phyloP scores from a whole-genome alignment of 2,797 vertebrate species.

The Phataginus tetradactyla region DNA sequence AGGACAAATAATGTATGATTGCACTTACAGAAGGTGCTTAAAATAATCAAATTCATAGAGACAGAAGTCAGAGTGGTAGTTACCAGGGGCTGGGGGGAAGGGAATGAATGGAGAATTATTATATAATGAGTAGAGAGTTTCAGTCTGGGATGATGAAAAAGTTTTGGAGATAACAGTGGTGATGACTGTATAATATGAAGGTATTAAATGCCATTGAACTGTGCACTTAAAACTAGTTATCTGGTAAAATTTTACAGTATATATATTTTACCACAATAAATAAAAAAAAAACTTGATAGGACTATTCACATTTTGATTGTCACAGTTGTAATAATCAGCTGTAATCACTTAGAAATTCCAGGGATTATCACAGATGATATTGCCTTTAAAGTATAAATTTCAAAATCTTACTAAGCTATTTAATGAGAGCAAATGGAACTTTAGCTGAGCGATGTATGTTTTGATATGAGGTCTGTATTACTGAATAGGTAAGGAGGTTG shows the following conservation, averaged over 20 bases:
- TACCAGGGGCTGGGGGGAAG: neutral
- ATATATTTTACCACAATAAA: neutral
- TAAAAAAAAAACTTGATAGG: neutral
- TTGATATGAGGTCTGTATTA: neutral
- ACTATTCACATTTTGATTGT: neutral
- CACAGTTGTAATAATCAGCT: neutral
- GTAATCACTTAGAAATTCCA: neutral
- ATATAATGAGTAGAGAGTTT: neutral
- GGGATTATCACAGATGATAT: neutral
- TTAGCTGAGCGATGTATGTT: neutral
- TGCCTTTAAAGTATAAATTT: neutral
- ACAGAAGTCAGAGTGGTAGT: neutral
- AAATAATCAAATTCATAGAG: neutral
- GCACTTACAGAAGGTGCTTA: neutral
- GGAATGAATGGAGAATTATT: neutral
- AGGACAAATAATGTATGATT: neutral
- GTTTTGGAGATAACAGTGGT: neutral
- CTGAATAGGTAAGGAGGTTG: neutral
- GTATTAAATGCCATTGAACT: neutral
- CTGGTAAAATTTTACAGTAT: neutral
- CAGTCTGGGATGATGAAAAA: neutral
- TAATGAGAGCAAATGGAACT: neutral
- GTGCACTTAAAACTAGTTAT: neutral
- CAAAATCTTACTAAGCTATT: neutral
- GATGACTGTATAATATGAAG: neutral